Conservation (phyloP, 2,888 invertebrate genomes). For the Drosophila tanythrix region DNA sequence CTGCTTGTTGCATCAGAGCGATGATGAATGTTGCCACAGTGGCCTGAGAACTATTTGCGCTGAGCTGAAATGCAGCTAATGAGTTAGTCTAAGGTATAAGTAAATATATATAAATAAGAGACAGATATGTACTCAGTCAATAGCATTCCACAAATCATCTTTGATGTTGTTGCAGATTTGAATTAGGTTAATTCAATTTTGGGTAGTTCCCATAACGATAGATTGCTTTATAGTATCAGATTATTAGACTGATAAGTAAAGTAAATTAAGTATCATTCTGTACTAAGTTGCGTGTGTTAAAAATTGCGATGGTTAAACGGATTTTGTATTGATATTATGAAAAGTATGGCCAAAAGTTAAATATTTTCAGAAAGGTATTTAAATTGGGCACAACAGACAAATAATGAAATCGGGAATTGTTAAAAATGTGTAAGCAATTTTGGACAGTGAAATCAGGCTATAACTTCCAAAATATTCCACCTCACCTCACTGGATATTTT, state of each 20-base stretch:
- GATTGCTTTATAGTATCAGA: background rate
- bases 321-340: background rate
- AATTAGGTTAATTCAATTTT: background rate
- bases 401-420: background rate
- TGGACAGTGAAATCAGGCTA: background rate
- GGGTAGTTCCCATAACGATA: background rate
- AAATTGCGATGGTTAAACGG: background rate
- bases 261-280: background rate
- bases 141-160: background rate
- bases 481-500: background rate
- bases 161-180: background rate
- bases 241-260: background rate
- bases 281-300: background rate
- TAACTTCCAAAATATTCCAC: background rate
- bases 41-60: background rate
- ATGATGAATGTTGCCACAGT: constrained; percentile 52
- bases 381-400: background rate
- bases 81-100: background rate
- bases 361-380: background rate
- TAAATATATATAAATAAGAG: background rate
- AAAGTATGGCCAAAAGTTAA: background rate
- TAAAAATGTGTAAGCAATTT: background rate
- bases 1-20: constrained; percentile 50
- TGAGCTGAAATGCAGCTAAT: background rate
- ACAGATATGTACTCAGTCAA: background rate